A percentile compares a stretch with the other conserved stretches of the same genome.
Conservation (phyloP, 2,797 vertebrate species). For the Champsocephalus gunnari region DNA sequence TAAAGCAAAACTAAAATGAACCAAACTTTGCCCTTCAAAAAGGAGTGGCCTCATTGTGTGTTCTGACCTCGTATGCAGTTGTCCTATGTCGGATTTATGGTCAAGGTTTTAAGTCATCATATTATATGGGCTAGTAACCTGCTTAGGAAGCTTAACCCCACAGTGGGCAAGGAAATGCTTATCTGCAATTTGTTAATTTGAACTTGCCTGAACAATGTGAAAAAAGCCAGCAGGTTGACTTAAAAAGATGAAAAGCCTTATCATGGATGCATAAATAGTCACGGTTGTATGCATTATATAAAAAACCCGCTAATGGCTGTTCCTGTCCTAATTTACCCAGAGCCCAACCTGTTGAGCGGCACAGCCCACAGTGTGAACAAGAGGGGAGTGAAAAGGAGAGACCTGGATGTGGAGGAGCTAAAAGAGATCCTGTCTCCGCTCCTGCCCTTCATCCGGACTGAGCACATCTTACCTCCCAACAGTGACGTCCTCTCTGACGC, state of each 20-base stretch:
- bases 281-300: conserved; percentile 20
- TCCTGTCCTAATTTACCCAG: conserved; percentile 78
- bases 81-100: conserved; percentile 14
- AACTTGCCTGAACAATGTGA: conserved; percentile 26
- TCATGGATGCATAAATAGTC: conserved; percentile 27
- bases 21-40: conserved; percentile 46
- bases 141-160: conserved; percentile 8
- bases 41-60: conserved; percentile 27
- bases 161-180: conserved; percentile 15
- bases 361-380: conserved; percentile 99
- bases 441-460: conserved; percentile 93
- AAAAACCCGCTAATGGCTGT: conserved; percentile 36
- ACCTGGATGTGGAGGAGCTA: conserved; percentile 96
- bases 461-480: conserved; percentile 95
- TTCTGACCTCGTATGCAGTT: conserved; percentile 27
- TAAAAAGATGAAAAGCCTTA: conserved; percentile 31
- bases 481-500: conserved; percentile 88
- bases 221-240: conserved; percentile 21
- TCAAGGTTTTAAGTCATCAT: conserved; percentile 25
- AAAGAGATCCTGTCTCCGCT: conserved; percentile 95
- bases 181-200: conserved; percentile 26
- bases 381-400: conserved; percentile 95
- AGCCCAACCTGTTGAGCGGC: conserved; percentile 97
- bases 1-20: conserved; percentile 51
- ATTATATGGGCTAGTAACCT: conserved; percentile 3